Conservation (phyloP, 1,140 invertebrate species). For the Popillia japonica region DNA sequence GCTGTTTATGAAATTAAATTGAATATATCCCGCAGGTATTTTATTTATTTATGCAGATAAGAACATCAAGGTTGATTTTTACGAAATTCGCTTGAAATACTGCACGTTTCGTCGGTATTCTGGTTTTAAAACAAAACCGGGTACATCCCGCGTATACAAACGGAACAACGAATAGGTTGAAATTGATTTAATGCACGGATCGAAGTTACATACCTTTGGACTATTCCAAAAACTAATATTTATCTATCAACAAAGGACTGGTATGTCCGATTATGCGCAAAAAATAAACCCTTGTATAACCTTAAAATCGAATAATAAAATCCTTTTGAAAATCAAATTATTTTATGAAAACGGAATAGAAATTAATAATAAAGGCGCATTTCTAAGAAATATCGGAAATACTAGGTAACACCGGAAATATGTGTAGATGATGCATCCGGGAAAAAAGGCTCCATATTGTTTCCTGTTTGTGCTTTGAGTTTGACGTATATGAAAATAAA, state of each 20-base stretch:
- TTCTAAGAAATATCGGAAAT: too few species aligned
- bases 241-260: neutral
- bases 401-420: too few species aligned
- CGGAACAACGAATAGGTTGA: neutral
- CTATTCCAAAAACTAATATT: neutral
- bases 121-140: neutral
- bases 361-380: too few species aligned
- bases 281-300: neutral
- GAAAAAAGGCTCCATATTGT: too few species aligned
- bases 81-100: neutral
- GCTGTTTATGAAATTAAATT: neutral
- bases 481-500: too few species aligned
- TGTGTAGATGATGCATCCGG: too few species aligned
- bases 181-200: neutral
- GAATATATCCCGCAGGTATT: neutral
- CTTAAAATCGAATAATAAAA: neutral
- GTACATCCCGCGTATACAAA: neutral
- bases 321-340: too few species aligned
- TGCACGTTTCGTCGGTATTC: neutral
- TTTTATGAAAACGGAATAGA: too few species aligned
- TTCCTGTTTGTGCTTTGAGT: too few species aligned
- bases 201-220: conserved; percentile 7
- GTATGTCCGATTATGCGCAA: neutral
- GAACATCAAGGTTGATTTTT: neutral
- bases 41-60: neutral